These are phyloP conservation scores for Parotocinclus haroldoi DNA, from an alignment of 2,797 vertebrate genomes.

Conservation along the genomic window DNA sequence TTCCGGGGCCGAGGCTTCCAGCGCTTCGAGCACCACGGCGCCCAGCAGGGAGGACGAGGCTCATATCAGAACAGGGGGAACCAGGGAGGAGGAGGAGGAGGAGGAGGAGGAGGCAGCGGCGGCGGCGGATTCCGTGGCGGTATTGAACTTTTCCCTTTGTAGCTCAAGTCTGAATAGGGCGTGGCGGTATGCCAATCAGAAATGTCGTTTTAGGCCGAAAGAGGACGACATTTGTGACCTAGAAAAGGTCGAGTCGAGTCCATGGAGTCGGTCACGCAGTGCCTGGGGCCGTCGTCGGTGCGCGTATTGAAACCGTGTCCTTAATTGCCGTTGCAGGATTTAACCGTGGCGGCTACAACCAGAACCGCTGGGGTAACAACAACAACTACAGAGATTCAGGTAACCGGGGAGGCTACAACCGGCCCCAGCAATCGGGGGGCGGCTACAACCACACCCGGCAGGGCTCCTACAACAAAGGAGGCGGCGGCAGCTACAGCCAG, in stretches of 20 bases:
- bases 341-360: slow-evolving; percentile 75
- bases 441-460: slow-evolving; percentile 69
- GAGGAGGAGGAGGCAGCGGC: slow-evolving; percentile 56
- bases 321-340: slow-evolving; percentile 64
- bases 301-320: too few relatives aligned
- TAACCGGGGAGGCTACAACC: slow-evolving; percentile 75
- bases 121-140: slow-evolving; percentile 70
- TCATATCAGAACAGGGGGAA: slow-evolving; percentile 66
- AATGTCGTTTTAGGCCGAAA: too few relatives aligned
- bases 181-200: too few relatives aligned
- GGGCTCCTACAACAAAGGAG: slow-evolving; percentile 67
- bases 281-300: too few relatives aligned
- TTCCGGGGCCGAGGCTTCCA: slow-evolving; percentile 80
- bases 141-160: slow-evolving; percentile 39
- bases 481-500: slow-evolving; percentile 65
- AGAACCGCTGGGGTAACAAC: slow-evolving; percentile 83
- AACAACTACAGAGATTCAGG: slow-evolving; percentile 73
- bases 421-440: slow-evolving; percentile 61
- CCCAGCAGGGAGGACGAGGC: slow-evolving; percentile 60
- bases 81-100: slow-evolving; percentile 43
- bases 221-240: too few relatives aligned
- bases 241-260: too few relatives aligned
- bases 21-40: slow-evolving; percentile 77
- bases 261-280: too few relatives aligned
- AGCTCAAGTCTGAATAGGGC: too few relatives aligned